Conservation (phyloP, 2,113 vertebrate species). For the Carassius gibelio region DNA sequence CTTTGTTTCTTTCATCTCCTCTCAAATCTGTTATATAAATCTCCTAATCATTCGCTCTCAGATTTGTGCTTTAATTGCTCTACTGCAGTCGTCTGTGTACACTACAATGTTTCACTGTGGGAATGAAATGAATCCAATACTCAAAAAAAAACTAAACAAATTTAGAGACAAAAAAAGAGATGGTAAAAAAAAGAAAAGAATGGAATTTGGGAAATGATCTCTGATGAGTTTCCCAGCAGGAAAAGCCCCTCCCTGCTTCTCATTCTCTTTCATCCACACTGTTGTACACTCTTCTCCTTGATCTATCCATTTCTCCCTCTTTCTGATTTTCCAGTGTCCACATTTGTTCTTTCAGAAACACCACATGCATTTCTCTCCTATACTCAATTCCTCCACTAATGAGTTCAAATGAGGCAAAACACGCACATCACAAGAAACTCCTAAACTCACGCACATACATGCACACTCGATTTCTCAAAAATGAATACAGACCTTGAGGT, state of each 20-base stretch:
- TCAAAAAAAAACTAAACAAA: slow-evolving; percentile 14
- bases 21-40: slow-evolving; percentile 27
- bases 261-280: background rate
- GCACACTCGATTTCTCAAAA: slow-evolving; percentile 9
- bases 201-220: slow-evolving; percentile 19
- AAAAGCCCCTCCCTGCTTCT: background rate
- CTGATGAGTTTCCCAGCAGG: slow-evolving; percentile 22
- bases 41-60: slow-evolving; percentile 9
- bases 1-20: background rate
- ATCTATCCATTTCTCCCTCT: background rate
- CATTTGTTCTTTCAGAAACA: slow-evolving; percentile 1
- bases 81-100: slow-evolving; percentile 2
- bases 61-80: slow-evolving; percentile 25
- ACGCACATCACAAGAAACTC: background rate
- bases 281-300: background rate
- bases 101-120: slow-evolving; percentile 5
- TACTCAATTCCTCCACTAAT: background rate
- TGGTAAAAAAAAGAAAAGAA: slow-evolving; percentile 2
- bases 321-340: background rate
- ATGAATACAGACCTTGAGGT: background rate
- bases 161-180: background rate
- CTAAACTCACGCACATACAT: background rate
- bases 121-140: slow-evolving; percentile 14
- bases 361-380: background rate
- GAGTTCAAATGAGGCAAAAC: background rate